Base-by-base conservation (phyloP, 2,888 invertebrate species). In the Melangyna quadrimaculata region DNA sequence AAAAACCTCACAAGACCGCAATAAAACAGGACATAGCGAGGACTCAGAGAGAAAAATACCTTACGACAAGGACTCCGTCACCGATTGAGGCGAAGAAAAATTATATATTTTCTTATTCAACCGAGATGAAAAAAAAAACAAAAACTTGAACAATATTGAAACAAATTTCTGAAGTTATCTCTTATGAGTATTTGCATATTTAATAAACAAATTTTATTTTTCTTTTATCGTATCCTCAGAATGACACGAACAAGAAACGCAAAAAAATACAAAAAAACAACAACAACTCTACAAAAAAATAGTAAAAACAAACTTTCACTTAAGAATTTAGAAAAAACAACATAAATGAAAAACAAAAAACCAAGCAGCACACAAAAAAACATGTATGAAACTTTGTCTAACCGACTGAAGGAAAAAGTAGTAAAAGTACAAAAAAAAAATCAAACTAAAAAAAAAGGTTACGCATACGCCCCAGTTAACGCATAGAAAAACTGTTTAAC, bases 391-490 rank as follows among this genome's bases (percentile, higher is more conserved):
- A n/a, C 22, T 45, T 27, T 65, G 45, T 29, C 43, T 29, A 19
- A 45, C 65, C 29, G 45, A 32, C 65, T 24, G n/a, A 27, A 24
- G 22, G 14, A 22, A 22, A 65, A 51, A 9, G 4, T 9, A 0
- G 48, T 19, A 22, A 65, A 51, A 9, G 4, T 9, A 0, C 37
- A 17, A 32, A 14, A 45, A 37, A 17, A 19, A 32, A 71, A 37
- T n/a, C n/a, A n/a, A n/a, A n/a, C n/a, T n/a, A 37, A 37, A 19
- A 22, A 84, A 80, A 84, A 80, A 77, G 53, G 84, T 77, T 77
- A 84, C 80, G 80, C 84, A 84, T 84, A 84, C 75, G 80, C 80
- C 71, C 72, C 80, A 75, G 71, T 79, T 83, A 78, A 45, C 69
- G 53, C 19, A 82, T 67, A 82, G 67, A 74, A 83, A 57, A 75